phyloP scores from a whole-genome alignment of 2,113 vertebrate genomes.

The Leucopsar rothschildi region DNA sequence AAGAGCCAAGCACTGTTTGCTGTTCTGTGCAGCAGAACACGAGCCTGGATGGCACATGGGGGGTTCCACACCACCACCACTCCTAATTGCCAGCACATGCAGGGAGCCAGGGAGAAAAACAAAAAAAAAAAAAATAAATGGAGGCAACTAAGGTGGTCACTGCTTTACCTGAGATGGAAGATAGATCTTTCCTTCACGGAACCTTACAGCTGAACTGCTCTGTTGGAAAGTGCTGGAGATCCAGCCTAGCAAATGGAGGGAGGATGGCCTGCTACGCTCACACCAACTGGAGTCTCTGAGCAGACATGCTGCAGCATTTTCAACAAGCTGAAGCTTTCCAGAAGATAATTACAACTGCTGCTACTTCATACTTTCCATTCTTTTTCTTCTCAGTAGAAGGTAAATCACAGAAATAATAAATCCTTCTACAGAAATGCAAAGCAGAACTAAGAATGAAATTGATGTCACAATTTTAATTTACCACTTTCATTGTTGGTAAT shows the following conservation, averaged over 20 bases:
- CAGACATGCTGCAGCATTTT: not conserved
- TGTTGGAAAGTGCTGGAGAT: not conserved
- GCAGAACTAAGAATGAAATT: conserved; percentile 68
- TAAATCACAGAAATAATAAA: conserved; percentile 65
- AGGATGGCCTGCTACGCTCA: not conserved
- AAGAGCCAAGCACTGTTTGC: not conserved
- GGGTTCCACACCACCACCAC: not conserved
- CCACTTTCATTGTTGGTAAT: conserved; percentile 57
- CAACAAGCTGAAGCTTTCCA: not conserved
- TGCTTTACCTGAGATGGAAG: not conserved
- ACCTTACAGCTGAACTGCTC: not conserved
- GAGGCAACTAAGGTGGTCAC: not conserved
- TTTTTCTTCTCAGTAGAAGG: conserved; percentile 20
- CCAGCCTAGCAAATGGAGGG: not conserved
- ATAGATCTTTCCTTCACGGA: not conserved
- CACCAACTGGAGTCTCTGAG: not conserved
- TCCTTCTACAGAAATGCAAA: conserved; percentile 65
- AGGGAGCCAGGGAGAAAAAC: not conserved
- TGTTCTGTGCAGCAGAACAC: not conserved
- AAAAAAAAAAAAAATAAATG: not conserved
- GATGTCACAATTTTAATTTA: conserved; percentile 64
- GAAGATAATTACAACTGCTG: not conserved
- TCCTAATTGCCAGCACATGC: not conserved
- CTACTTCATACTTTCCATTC: not conserved
- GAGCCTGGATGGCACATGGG: not conserved